Evolutionary conservation across 2,888 invertebrate species (phyloP).

Genomic region (Drosophila heteroneura): DNA sequence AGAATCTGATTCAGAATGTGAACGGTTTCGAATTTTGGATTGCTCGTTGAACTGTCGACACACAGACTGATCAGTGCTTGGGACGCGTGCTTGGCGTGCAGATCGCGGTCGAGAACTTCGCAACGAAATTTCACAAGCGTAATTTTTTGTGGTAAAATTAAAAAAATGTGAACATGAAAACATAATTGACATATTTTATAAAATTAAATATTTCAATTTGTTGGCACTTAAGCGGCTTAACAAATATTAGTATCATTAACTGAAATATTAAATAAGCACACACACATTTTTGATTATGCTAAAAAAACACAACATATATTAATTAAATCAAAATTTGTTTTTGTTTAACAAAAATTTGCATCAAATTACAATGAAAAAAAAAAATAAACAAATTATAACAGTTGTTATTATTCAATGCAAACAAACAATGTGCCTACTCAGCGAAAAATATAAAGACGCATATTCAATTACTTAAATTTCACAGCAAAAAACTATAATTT

Average conservation of each 20-base stretch:
- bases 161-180: constrained; percentile 15
- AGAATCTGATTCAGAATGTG: constrained; percentile 34
- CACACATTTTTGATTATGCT: not conserved
- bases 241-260: constrained; percentile 1
- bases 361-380: not conserved
- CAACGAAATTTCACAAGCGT: constrained; percentile 1
- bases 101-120: constrained; percentile 53
- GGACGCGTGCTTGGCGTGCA: constrained; percentile 53
- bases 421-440: constrained; percentile 14
- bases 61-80: constrained; percentile 63
- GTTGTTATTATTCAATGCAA: constrained; percentile 16
- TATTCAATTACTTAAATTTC: constrained; percentile 28
- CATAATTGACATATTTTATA: not conserved
- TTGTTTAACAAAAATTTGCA: not conserved
- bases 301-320: constrained; percentile 1
- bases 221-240: constrained; percentile 17
- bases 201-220: constrained; percentile 8
- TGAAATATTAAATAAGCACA: constrained; percentile 8
- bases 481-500: constrained; percentile 22
- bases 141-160: constrained; percentile 32
- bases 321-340: constrained; percentile 19
- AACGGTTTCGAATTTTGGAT: constrained; percentile 28
- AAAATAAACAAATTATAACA: constrained; percentile 11
- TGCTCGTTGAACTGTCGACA: constrained; percentile 25
- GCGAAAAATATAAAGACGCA: constrained; percentile 34